Percentiles rank a stretch among this genome's conserved stretches.
Conservation (phyloP, 92 coral and sea anemone genomes). For the Siderastrea siderea region DNA sequence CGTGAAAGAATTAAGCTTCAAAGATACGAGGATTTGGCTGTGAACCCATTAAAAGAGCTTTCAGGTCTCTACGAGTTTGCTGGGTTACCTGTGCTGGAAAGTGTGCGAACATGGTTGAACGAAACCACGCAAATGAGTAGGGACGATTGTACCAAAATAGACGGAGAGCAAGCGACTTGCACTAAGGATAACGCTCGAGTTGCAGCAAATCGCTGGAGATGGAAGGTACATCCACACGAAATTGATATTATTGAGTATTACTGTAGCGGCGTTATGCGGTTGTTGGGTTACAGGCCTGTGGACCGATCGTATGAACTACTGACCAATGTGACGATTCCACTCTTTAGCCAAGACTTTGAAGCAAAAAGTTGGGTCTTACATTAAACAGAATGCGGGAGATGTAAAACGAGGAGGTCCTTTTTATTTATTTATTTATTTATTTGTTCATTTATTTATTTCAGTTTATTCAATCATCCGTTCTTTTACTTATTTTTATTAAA, state of each 20-base stretch:
- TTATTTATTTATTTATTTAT: too few species aligned
- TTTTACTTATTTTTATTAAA: too few species aligned
- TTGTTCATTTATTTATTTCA: too few species aligned
- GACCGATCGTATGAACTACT: slow-evolving; percentile 12
- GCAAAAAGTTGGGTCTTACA: slow-evolving; percentile 22
- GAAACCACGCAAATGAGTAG: slow-evolving; percentile 32
- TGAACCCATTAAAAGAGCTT: slow-evolving; percentile 24
- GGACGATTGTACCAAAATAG: neutral
- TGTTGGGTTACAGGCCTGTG: too few species aligned
- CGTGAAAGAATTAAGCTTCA: slow-evolving; percentile 8
- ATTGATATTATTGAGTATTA: too few species aligned
- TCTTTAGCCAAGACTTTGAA: slow-evolving; percentile 16
- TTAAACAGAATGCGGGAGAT: neutral
- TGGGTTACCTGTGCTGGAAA: too few species aligned
- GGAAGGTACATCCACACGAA: too few species aligned
- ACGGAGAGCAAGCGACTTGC: slow-evolving; percentile 12
- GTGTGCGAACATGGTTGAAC: slow-evolving; percentile 17
- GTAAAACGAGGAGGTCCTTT: too few species aligned
- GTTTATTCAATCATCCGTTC: too few species aligned
- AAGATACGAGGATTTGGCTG: slow-evolving; percentile 52
- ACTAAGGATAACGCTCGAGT: slow-evolving; percentile 47
- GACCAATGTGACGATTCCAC: neutral
- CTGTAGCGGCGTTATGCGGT: too few species aligned
- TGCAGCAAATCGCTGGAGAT: neutral
- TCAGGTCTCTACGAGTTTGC: too few species aligned